Conservation (phyloP, 2,113 vertebrate species). For the Puntigrus tetrazona region DNA sequence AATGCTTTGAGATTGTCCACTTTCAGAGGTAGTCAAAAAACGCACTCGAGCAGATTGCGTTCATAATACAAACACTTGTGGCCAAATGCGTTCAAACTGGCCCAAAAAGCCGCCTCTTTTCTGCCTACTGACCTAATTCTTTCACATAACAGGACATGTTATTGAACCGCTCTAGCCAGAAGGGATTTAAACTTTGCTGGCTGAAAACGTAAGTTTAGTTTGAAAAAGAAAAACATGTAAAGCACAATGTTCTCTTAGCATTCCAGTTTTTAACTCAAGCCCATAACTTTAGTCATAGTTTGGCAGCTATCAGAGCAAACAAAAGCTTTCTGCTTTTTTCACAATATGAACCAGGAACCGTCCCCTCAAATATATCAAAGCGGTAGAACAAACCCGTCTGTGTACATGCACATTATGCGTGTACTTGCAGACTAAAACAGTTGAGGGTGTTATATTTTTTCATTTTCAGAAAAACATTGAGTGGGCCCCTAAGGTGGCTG, state of each 20-base stretch:
- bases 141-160: no score
- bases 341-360: background rate
- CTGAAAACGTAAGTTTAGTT: background rate
- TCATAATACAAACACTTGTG: no score
- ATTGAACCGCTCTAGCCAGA: background rate
- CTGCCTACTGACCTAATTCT: no score
- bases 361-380: background rate
- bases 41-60: no score
- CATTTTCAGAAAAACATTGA: conserved; percentile 56
- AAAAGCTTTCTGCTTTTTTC: background rate
- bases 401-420: background rate
- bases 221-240: background rate
- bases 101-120: no score
- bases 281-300: background rate
- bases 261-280: no score
- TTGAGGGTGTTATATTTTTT: conserved; percentile 24
- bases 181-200: background rate
- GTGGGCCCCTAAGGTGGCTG: conserved; percentile 77
- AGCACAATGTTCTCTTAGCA: no score
- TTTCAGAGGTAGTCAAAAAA: background rate
- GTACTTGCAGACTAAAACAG: background rate
- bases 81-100: no score
- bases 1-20: background rate
- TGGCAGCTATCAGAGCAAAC: background rate
- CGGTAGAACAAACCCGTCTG: background rate